Conservation (phyloP, 2,888 invertebrate species). For the Orchesella flavescens region DNA sequence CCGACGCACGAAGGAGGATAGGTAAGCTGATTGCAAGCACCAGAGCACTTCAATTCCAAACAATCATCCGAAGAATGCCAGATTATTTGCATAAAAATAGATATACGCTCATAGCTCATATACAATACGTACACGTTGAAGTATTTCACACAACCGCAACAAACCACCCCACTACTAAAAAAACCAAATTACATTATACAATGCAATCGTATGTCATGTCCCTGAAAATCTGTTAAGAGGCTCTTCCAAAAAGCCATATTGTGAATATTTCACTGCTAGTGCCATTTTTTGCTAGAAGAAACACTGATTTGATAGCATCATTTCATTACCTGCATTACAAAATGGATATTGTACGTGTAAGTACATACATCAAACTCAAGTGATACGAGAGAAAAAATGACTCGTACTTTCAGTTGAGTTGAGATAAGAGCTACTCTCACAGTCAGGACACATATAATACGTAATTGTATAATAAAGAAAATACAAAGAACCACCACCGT, state of each 20-base stretch:
- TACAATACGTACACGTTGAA: background rate
- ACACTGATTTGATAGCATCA: conserved; percentile 6
- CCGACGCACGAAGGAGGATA: background rate
- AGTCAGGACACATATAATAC: too few species aligned
- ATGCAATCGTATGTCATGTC: background rate
- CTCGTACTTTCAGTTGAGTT: too few species aligned
- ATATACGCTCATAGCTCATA: background rate
- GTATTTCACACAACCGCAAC: too few species aligned
- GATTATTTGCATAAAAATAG: conserved; percentile 23
- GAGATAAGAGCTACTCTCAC: too few species aligned
- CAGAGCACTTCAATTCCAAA: background rate
- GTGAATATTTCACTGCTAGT: too few species aligned
- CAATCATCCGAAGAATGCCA: conserved; percentile 14
- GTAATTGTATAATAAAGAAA: background rate
- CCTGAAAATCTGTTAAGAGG: background rate
- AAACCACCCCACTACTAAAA: too few species aligned
- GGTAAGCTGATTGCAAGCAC: background rate
- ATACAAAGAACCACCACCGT: conserved; percentile 31
- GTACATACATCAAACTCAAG: background rate
- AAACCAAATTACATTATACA: background rate
- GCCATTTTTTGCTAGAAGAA: too few species aligned
- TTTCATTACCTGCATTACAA: conserved; percentile 30
- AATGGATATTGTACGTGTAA: conserved; percentile 7
- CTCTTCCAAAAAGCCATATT: too few species aligned
- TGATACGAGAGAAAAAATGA: background rate